Evolutionary conservation across 2,888 invertebrate genomes (phyloP), one percentile per base, ranked within the genome.

Genomic region (Scelioninae gen. 2): DNA sequence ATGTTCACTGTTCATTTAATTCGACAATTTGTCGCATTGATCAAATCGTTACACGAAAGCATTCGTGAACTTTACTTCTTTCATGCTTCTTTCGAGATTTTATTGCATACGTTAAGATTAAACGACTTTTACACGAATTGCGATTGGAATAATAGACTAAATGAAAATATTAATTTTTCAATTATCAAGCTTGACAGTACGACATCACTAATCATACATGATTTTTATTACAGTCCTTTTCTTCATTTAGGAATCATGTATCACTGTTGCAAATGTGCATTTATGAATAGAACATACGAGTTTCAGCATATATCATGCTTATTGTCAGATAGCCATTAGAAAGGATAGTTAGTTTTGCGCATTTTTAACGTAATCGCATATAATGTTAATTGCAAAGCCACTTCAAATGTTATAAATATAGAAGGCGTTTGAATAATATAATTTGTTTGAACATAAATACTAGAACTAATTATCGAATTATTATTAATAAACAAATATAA

Each of bases 281-380:
- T 68, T 68, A 68, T 68, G 63, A 73, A 73, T 63, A 58, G 52
- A 63, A 57, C 57, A 57, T 52, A 45, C 50, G 61, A 73, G 67
- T 63, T 50, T 52, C 63, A 37, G 50, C 73, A 68, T 73, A 60
- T 57, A 73, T 68, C 73, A 68, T 73, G 57, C 61, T 73, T 73
- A 68, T 73, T 68, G 73, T 63, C 67, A 57, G 73, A 73, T 50
- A 73, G 52, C 63, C 57, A 52, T 73, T 73, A 67, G 72, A 73
- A 73, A 73, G 67, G 72, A 65, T 72, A 60, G 41, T 53, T 71
- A 45, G 45, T 64, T 72, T 53, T 37, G 35, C 13, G 31, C 28
- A 58, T 55, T 72, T 63, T 61, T 55, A 57, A 31, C 53, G 13
- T 18, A 60, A 50, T n/a, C 48, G 22, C 16, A 15, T 39, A 25